phyloP scores from a whole-genome alignment of 2,888 invertebrate species.

The Tridacna gigas region DNA sequence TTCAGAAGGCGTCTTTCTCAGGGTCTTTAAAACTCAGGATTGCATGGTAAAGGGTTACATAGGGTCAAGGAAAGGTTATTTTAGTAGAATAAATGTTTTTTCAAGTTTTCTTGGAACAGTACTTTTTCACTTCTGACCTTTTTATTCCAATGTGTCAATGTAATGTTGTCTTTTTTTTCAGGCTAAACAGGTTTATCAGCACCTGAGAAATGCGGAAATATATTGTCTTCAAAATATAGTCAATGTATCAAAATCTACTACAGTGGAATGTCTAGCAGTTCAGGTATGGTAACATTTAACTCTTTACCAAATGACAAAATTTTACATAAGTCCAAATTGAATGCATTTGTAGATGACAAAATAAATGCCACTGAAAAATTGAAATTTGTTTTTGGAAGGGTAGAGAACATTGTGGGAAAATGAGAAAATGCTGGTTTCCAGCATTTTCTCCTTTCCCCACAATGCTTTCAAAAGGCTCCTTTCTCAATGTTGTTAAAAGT shows the following conservation, averaged over 20 bases:
- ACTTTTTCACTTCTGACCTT: too few relatives aligned
- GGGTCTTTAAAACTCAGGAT: too few relatives aligned
- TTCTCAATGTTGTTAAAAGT: too few relatives aligned
- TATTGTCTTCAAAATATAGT: conserved; percentile 72
- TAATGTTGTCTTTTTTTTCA: conserved; percentile 46
- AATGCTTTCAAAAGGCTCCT: too few relatives aligned
- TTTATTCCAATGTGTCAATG: not conserved
- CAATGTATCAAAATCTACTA: conserved; percentile 75
- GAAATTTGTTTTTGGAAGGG: not conserved
- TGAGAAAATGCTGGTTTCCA: not conserved
- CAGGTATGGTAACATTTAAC: conserved; percentile 65
- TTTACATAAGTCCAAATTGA: not conserved
- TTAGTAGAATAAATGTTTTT: too few relatives aligned
- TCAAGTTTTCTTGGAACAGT: too few relatives aligned
- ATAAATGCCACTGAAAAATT: too few relatives aligned
- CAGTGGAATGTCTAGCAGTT: conserved; percentile 79
- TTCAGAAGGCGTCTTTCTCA: too few relatives aligned
- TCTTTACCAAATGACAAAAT: not conserved
- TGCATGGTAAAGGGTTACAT: too few relatives aligned
- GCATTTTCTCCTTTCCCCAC: not conserved
- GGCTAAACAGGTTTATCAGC: conserved; percentile 68
- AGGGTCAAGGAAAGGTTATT: too few relatives aligned
- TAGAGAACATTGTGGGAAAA: not conserved
- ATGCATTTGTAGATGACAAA: too few relatives aligned
- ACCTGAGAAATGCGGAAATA: conserved; percentile 73